These are phyloP conservation scores for Stomatorhinus walkeri DNA, from an alignment of 2,797 vertebrate species.

Conservation along the genomic window DNA sequence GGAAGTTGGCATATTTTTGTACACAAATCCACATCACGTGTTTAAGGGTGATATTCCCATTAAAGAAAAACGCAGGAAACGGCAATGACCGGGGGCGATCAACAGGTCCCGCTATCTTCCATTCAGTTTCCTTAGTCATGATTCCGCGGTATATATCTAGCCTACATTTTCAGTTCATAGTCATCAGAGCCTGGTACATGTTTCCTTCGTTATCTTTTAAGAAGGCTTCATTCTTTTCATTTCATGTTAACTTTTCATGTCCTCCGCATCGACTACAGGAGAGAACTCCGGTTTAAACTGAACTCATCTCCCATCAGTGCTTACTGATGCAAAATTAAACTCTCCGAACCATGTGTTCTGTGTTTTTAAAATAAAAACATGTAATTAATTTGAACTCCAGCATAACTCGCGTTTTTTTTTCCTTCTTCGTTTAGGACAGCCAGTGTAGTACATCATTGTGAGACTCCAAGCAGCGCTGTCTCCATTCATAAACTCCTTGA, in stretches of 20 bases:
- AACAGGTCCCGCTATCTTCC: not conserved
- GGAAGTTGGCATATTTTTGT: not conserved
- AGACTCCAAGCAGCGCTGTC: not conserved
- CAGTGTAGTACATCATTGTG: slow-evolving; percentile 5
- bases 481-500: slow-evolving; percentile 16
- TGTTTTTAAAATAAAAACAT: not conserved
- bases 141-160: not conserved
- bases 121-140: not conserved
- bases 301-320: not conserved
- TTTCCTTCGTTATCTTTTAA: not conserved
- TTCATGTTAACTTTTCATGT: not conserved
- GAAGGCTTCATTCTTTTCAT: not conserved
- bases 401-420: not conserved
- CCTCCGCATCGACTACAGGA: not conserved
- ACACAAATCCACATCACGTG: not conserved
- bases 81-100: not conserved
- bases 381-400: not conserved
- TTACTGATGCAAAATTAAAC: not conserved
- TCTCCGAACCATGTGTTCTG: not conserved
- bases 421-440: slow-evolving; percentile 5
- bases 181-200: not conserved
- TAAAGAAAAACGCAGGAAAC: not conserved
- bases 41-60: not conserved
- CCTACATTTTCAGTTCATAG: not conserved
- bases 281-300: not conserved